Base-by-base conservation (phyloP, 2,113 vertebrate species). In the Callospermophilus lateralis region DNA sequence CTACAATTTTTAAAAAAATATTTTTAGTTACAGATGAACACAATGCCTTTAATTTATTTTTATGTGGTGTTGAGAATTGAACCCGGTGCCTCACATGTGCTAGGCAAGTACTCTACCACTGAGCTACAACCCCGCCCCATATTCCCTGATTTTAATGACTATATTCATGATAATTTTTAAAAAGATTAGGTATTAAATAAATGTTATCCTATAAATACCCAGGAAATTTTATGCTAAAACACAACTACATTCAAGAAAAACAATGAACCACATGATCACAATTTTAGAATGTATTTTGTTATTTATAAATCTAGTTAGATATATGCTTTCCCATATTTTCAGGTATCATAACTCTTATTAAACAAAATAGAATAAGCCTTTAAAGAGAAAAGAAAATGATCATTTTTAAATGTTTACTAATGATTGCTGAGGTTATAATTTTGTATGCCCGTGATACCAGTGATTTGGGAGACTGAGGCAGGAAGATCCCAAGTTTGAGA, bases 271-370 rank as follows among this genome's bases (percentile, higher is more conserved):
- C 19, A 37, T 42, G 53, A 85, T 67, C 30, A 84, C n/a, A 72
- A 84, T 89, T 94, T 84, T 30, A 92, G 6, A 84, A 86, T 89
- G 4, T 58, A 53, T 84, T 70, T 51, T 51, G 48, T 51, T 11
- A 51, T 51, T 84, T 74, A 90, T 70, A 85, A 94, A 88, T 22
- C 48, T 79, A 15, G 4, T 48, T 83, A 72, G 30, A 92, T 34
- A 96, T 86, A 15, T 24, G 51, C 10, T 91, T 74, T 96, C 13
- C 28, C 19, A 91, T 15, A 81, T 89, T 96, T 97, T 87, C 42
- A 95, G 70, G 84, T 53, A 84, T 32, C 32, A 2, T 74, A 80
- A 76, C 9, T 88, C 53, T 76, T 84, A 77, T 28, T 34, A 74
- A 16, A 77, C 34, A 87, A 3, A 78, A 45, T 1, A 53, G 39